Percentiles rank a stretch among this genome's conserved stretches.
Evolutionary conservation across 1,140 invertebrate species (phyloP).

Genomic region (Caenorhabditis latens): DNA sequence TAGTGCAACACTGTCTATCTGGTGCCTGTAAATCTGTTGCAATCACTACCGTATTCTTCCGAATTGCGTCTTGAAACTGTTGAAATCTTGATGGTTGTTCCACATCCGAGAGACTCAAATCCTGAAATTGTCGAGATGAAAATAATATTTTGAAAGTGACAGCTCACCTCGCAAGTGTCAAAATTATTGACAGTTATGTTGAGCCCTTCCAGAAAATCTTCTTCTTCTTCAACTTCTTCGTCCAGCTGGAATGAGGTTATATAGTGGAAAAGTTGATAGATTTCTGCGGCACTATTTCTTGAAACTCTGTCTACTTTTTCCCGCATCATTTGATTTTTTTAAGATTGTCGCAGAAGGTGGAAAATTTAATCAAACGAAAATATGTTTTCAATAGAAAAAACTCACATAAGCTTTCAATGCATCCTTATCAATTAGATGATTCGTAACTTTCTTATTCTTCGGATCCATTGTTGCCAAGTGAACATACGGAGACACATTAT

Average conservation of each 20-base stretch:
- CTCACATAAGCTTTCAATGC: constrained; percentile 32
- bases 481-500: constrained; percentile 21
- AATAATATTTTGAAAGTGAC: not conserved
- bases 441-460: constrained; percentile 29
- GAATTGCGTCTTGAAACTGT: constrained; percentile 43
- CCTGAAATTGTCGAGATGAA: not conserved
- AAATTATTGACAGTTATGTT: constrained; percentile 61
- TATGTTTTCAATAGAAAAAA: not conserved
- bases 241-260: not conserved
- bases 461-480: constrained; percentile 57
- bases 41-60: constrained; percentile 42
- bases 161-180: constrained; percentile 59
- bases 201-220: constrained; percentile 59
- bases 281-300: too few relatives aligned
- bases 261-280: not conserved
- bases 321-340: not conserved
- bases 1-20: constrained; percentile 45
- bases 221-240: constrained; percentile 36
- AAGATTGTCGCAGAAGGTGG: not conserved
- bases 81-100: constrained; percentile 36
- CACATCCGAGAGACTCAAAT: constrained; percentile 26
- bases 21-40: constrained; percentile 36
- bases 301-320: too few relatives aligned
- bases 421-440: constrained; percentile 46
- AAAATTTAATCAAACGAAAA: not conserved